Evolutionary conservation across 2,797 vertebrate species (phyloP), one percentile per base, ranked within the genome.

Genomic region (Cottoperca gobio): DNA sequence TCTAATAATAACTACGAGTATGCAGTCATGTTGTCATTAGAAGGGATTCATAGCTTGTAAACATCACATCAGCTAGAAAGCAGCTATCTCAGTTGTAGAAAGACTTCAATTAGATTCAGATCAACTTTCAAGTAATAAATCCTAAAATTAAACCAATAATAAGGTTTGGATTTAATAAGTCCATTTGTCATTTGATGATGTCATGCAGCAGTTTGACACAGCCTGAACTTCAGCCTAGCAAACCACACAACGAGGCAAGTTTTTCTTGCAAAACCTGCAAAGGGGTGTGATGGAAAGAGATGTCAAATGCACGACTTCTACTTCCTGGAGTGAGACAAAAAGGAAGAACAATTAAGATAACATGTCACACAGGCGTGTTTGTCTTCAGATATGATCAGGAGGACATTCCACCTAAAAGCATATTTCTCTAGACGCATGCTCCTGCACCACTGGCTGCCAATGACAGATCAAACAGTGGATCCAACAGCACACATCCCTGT

Each of bases 281-380:
- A 54, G 5, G 16, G 28, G 4, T 70, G 64, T 23, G 52, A 9
- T 6, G 70, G 73, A 83, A 70, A 80, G 33, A 57, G 13, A 54
- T 73, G 65, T 66, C 24, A 81, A 82, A 85, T 80, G 24, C 42
- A 63, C n/a, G 50, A 70, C 60, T 68, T 84, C 42, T 59, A 67
- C 81, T 84, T 88, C 72, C 87, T 89, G 76, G 76, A 85, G 68
- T 63, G 67, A 82, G 45, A 88, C 24, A 70, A 77, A 78, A 69
- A 61, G 67, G 69, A 86, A 75, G 46, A 69, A 1, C 33, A 69
- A 64, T 68, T 60, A 69, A 24, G 42, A 49, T 28, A 16, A 50
- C 46, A 45, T n/a, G n/a, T 48, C 13, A 45, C 33, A 35, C 17
- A 50, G 24, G 3, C 11, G 24, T 37, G 4, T 49, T 46, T 79